These are phyloP conservation scores for Odontophorus gujanensis DNA, from an alignment of 2,113 vertebrate genomes.

Conservation along the genomic window DNA sequence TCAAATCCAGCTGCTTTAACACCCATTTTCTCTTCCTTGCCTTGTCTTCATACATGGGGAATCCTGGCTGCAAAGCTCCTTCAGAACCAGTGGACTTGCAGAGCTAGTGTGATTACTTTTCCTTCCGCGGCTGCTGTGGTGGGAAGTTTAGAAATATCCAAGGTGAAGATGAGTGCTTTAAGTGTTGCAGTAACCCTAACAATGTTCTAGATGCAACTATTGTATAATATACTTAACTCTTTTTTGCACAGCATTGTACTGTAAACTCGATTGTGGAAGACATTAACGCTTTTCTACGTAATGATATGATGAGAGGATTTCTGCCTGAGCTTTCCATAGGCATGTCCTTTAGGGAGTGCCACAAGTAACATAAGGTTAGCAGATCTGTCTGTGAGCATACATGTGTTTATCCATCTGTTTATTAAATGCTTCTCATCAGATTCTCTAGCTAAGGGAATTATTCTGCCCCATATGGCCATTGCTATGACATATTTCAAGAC, in stretches of 20 bases:
- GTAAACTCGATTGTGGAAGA: background rate
- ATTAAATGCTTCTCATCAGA: background rate
- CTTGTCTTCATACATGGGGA: background rate
- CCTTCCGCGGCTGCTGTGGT: background rate
- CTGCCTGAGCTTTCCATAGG: constrained; percentile 41
- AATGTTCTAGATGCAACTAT: background rate
- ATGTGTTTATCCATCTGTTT: background rate
- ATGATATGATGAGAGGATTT: constrained; percentile 6
- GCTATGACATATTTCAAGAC: constrained; percentile 26
- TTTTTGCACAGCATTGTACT: background rate
- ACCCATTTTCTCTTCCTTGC: background rate
- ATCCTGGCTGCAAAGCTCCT: background rate
- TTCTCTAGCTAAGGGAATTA: constrained; percentile 21
- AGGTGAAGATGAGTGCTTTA: background rate
- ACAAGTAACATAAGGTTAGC: background rate
- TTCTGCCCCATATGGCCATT: constrained; percentile 12
- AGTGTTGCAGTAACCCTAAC: background rate
- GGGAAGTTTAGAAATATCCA: background rate
- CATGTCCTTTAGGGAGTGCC: background rate
- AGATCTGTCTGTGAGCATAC: background rate
- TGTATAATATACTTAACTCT: background rate
- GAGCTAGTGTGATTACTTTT: fast-evolving
- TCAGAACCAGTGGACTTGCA: background rate
- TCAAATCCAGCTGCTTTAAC: background rate
- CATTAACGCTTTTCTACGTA: background rate